Percentiles rank a stretch among this genome's conserved stretches.
Evolutionary conservation across 2,797 vertebrate species (phyloP).

Genomic region (Serranus cabrilla): DNA sequence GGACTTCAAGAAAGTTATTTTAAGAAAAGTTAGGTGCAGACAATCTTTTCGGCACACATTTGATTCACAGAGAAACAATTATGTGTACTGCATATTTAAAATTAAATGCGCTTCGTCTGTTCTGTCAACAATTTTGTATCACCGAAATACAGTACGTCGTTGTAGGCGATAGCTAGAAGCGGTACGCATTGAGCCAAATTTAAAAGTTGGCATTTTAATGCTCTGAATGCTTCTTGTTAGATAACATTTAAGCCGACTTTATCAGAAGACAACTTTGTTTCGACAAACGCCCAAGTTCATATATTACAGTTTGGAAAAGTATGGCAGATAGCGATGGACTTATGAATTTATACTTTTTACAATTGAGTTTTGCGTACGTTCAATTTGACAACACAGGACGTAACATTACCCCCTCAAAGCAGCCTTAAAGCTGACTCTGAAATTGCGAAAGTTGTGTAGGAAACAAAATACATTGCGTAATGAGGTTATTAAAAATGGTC

Average conservation of each 20-base stretch:
- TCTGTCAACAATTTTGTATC: neutral
- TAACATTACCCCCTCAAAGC: conserved; percentile 4
- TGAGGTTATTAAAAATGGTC: conserved; percentile 1
- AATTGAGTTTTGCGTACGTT: conserved; percentile 22
- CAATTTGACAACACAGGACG: conserved; percentile 15
- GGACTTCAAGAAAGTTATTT: neutral
- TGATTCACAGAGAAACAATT: neutral
- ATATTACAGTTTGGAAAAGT: neutral
- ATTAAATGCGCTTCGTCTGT: conserved; percentile 18
- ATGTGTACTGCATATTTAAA: conserved; percentile 19
- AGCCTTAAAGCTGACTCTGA: conserved; percentile 14
- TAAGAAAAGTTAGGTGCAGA: neutral
- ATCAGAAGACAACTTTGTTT: neutral
- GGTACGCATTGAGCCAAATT: neutral
- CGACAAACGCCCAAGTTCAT: neutral
- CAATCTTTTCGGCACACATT: conserved; percentile 35
- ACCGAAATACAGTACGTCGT: conserved; percentile 1
- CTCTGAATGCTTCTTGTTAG: neutral
- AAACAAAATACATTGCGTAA: conserved; percentile 12
- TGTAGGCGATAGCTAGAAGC: conserved; percentile 3
- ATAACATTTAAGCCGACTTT: conserved; percentile 27
- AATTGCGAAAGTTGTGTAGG: conserved; percentile 22
- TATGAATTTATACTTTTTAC: conserved; percentile 37
- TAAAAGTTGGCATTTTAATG: conserved; percentile 19
- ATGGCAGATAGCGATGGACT: neutral